Evolutionary conservation across 2,888 invertebrate genomes (phyloP).

Genomic region (Himalopsyche tibetana): DNA sequence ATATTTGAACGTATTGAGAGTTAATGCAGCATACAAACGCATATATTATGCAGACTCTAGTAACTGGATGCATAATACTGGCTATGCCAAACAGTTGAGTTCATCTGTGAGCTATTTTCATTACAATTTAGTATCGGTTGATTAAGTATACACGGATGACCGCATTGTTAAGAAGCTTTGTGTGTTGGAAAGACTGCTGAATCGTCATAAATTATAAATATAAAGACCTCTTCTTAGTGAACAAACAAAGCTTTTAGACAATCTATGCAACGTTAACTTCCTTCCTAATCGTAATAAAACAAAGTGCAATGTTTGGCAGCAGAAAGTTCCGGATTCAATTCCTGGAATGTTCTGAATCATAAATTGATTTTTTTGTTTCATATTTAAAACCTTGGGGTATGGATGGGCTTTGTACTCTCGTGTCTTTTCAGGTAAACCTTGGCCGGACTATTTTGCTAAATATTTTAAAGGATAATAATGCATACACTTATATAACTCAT

Average conservation of each 20-base stretch:
- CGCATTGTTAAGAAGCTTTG: constrained; percentile 12
- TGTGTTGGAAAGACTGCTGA: constrained; percentile 1
- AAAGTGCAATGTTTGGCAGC: too few relatives aligned
- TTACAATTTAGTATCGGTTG: constrained; percentile 17
- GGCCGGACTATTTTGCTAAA: too few relatives aligned
- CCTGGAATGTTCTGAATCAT: too few relatives aligned
- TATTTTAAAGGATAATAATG: too few relatives aligned
- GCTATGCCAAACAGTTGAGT: neutral
- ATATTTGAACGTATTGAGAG: too few relatives aligned
- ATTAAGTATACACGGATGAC: constrained; percentile 21
- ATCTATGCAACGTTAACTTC: neutral
- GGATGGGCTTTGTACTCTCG: too few relatives aligned
- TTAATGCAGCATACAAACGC: neutral
- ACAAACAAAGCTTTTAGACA: neutral
- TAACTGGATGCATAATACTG: neutral
- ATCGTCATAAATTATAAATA: constrained; percentile 20
- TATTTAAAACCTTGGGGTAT: too few relatives aligned
- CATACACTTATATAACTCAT: too few relatives aligned
- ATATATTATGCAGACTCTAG: neutral
- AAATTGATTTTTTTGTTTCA: too few relatives aligned
- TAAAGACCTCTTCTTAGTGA: neutral
- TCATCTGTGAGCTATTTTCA: constrained; percentile 10
- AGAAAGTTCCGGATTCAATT: too few relatives aligned
- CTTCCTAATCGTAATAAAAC: too few relatives aligned
- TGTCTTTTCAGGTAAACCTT: too few relatives aligned